Percentiles rank a stretch among this genome's conserved stretches.
Evolutionary conservation across 1,140 invertebrate genomes (phyloP).

Genomic region (Brachionus angularis): DNA sequence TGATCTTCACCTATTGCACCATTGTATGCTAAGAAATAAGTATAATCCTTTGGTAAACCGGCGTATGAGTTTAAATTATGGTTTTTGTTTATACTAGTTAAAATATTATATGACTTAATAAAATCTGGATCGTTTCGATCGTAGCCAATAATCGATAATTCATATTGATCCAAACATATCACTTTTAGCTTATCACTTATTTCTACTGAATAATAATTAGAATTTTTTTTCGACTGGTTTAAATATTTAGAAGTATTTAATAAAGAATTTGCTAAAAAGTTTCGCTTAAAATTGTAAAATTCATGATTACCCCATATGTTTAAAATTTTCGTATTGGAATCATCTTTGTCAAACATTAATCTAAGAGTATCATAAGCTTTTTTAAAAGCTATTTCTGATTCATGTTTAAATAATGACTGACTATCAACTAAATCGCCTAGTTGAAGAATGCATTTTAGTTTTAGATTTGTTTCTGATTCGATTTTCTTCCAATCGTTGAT

Average conservation of each 20-base stretch:
- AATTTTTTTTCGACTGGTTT: background rate
- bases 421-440: conserved; percentile 58
- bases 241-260: conserved; percentile 43
- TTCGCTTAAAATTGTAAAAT: conserved; percentile 54
- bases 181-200: background rate
- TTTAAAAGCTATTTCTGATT: conserved; percentile 44
- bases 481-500: conserved; percentile 49
- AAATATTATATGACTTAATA: conserved; percentile 46
- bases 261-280: conserved; percentile 46
- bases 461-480: background rate
- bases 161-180: conserved; percentile 52
- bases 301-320: conserved; percentile 58
- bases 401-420: conserved; percentile 45
- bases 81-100: conserved; percentile 49
- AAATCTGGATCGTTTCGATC: conserved; percentile 42
- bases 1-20: conserved; percentile 53
- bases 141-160: conserved; percentile 52
- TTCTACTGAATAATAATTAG: conserved; percentile 7
- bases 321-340: conserved; percentile 47
- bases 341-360: background rate
- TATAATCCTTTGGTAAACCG: conserved; percentile 48
- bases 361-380: background rate
- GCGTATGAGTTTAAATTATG: conserved; percentile 47
- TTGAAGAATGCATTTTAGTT: conserved; percentile 52
- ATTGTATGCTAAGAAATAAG: conserved; percentile 52